phyloP scores from a whole-genome alignment of 2,888 invertebrate species.

The Agrochola macilenta region DNA sequence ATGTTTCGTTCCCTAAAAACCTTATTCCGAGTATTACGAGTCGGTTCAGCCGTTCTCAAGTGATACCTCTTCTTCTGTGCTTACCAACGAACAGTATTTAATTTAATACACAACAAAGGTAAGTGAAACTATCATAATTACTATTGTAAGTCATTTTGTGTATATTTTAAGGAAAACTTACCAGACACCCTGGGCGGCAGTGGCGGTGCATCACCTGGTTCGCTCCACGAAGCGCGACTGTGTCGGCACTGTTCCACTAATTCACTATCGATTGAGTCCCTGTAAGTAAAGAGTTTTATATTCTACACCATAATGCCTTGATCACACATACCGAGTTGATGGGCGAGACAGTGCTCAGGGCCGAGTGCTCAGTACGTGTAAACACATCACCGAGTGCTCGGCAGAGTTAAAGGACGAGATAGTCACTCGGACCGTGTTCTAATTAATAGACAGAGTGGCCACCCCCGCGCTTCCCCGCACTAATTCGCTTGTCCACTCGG shows the following conservation, averaged over 20 bases:
- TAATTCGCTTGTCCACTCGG: no score
- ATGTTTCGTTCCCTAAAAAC: not conserved
- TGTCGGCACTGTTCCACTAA: slow-evolving; percentile 90
- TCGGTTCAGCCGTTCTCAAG: not conserved
- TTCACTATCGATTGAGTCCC: slow-evolving; percentile 88
- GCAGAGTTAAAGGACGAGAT: no score
- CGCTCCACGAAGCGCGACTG: slow-evolving; percentile 87
- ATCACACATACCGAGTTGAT: no score
- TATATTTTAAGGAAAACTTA: slow-evolving; percentile 70
- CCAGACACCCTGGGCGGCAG: slow-evolving; percentile 95
- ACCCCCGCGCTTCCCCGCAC: no score
- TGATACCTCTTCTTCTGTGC: not conserved
- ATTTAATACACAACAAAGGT: not conserved
- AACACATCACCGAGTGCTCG: no score
- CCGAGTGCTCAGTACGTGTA: no score
- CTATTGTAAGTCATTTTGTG: not conserved
- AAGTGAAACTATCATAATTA: not conserved
- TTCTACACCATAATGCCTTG: not conserved
- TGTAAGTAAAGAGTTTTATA: slow-evolving; percentile 55
- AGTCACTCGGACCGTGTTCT: no score
- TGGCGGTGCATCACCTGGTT: slow-evolving; percentile 93
- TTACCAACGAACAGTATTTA: not conserved
- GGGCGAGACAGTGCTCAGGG: no score
- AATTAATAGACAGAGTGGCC: no score
- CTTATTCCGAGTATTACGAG: not conserved